phyloP scores from a whole-genome alignment of 2,797 vertebrate species.

The Platalea minor region DNA sequence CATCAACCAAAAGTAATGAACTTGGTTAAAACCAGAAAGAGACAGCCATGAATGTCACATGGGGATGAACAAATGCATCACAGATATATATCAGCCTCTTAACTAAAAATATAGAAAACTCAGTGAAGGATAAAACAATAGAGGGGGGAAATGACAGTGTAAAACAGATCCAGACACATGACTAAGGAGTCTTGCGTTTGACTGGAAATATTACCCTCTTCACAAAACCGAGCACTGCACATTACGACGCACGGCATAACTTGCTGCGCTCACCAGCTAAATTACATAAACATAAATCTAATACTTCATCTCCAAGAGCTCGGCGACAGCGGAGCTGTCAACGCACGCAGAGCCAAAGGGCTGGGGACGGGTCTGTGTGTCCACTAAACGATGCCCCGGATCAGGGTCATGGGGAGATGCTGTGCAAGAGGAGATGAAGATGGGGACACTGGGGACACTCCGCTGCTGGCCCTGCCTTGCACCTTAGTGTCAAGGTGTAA shows the following conservation, averaged over 20 bases:
- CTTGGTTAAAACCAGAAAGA: neutral
- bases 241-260: neutral
- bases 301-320: neutral
- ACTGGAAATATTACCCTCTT: neutral
- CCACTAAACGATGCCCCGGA: neutral
- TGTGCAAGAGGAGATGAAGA: neutral
- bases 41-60: neutral
- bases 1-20: conserved; percentile 24
- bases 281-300: neutral
- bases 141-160: neutral
- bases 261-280: neutral
- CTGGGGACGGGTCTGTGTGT: neutral
- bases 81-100: conserved; percentile 12
- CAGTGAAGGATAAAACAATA: conserved; percentile 11
- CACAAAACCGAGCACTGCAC: neutral
- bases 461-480: neutral
- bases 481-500: neutral
- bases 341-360: accelerated
- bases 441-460: neutral
- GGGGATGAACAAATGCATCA: conserved; percentile 20
- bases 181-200: neutral
- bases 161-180: conserved; percentile 27
- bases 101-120: conserved; percentile 15
- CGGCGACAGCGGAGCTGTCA: neutral
- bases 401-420: neutral